Evolutionary conservation across 2,113 vertebrate species (phyloP).

Genomic region (Ciconia maguari): DNA sequence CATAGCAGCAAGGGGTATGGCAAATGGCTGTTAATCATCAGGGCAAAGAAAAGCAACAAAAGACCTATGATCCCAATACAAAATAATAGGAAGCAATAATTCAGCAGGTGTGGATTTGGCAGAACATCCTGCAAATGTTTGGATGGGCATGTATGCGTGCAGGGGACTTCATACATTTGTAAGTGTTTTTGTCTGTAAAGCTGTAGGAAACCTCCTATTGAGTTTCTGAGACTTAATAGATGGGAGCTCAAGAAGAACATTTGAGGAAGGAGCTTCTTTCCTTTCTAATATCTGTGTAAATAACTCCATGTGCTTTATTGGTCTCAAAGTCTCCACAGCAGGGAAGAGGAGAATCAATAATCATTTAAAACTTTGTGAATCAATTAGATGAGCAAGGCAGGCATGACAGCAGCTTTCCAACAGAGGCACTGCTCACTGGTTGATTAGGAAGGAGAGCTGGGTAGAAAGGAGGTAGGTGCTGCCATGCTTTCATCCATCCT

Average conservation of each 20-base stretch:
- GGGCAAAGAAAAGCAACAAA: not conserved
- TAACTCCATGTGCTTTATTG: slow-evolving; percentile 13
- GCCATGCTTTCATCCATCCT: not conserved
- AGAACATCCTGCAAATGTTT: not conserved
- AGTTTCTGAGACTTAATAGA: slow-evolving; percentile 10
- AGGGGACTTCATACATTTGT: not conserved
- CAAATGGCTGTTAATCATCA: slow-evolving; percentile 19
- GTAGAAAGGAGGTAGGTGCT: not conserved
- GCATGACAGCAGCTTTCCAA: not conserved
- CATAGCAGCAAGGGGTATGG: not conserved
- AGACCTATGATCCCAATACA: not conserved
- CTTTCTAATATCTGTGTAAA: slow-evolving; percentile 31
- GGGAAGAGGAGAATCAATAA: slow-evolving; percentile 35
- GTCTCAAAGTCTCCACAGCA: slow-evolving; percentile 9
- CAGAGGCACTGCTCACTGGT: not conserved
- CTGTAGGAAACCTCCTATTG: not conserved
- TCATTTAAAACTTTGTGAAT: slow-evolving; percentile 26
- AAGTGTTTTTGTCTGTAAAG: not conserved
- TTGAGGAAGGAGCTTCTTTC: not conserved
- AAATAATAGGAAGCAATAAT: not conserved
- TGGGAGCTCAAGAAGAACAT: not conserved
- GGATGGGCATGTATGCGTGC: not conserved
- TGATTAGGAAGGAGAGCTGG: not conserved
- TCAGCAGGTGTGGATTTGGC: not conserved
- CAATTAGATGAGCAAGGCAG: slow-evolving; percentile 22